Conservation (phyloP, 2,888 invertebrate genomes). For the Rhorus exstirpatorius region DNA sequence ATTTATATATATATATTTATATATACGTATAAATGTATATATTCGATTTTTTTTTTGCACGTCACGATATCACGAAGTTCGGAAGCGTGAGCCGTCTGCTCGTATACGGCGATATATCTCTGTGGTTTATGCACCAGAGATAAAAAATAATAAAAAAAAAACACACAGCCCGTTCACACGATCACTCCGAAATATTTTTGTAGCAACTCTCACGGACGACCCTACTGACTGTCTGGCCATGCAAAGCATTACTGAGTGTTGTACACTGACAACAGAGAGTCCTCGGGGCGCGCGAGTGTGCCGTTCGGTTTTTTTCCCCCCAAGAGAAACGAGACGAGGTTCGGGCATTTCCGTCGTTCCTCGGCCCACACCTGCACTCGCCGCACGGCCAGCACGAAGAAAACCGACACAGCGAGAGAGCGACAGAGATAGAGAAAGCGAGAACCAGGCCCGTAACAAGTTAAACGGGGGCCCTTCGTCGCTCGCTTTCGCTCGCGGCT, state of each 20-base stretch:
- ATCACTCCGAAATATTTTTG: slow-evolving; percentile 78
- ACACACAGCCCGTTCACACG: slow-evolving; percentile 75
- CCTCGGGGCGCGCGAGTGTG: slow-evolving; percentile 77
- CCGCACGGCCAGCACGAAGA: slow-evolving; percentile 71
- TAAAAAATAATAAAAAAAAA: slow-evolving; percentile 50
- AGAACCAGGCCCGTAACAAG: slow-evolving; percentile 59
- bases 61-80: slow-evolving; percentile 75
- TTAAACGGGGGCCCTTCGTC: neutral
- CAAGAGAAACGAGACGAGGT: slow-evolving; percentile 72
- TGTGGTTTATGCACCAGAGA: slow-evolving; percentile 24
- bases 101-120: slow-evolving; percentile 39
- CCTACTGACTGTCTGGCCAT: slow-evolving; percentile 82
- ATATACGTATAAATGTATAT: neutral
- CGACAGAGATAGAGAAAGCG: too few species aligned
- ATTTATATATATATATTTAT: neutral
- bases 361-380: slow-evolving; percentile 88
- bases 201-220: slow-evolving; percentile 80
- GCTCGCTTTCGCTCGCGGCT: neutral
- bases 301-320: slow-evolving; percentile 81
- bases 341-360: slow-evolving; percentile 79
- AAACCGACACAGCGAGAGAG: too few species aligned
- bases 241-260: slow-evolving; percentile 85
- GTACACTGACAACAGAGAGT: slow-evolving; percentile 83
- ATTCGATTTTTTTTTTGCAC: slow-evolving; percentile 35
- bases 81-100: slow-evolving; percentile 26